Conservation (phyloP, 2,888 invertebrate genomes). For the Leucoptera coffeella region DNA sequence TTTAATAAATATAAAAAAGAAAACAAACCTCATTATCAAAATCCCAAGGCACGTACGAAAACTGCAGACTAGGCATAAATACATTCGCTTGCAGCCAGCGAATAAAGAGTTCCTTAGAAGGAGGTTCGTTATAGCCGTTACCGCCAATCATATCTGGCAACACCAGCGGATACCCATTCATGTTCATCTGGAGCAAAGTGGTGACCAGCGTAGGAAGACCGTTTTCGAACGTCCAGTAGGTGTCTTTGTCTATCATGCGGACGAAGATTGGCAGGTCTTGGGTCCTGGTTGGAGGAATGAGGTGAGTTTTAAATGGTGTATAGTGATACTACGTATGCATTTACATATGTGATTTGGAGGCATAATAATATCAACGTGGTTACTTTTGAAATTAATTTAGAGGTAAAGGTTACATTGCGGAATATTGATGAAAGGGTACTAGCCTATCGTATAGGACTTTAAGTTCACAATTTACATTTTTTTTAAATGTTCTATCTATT, state of each 20-base stretch:
- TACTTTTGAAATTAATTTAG: too few relatives aligned
- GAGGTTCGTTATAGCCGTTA: constrained; percentile 13
- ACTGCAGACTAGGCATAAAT: constrained; percentile 74
- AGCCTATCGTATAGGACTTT: too few relatives aligned
- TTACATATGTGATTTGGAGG: too few relatives aligned
- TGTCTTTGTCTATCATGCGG: constrained; percentile 71
- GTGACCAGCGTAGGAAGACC: constrained; percentile 69
- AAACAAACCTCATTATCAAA: constrained; percentile 48
- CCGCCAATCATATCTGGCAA: constrained; percentile 74
- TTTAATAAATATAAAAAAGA: too few relatives aligned
- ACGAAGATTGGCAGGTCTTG: constrained; percentile 65
- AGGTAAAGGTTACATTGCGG: too few relatives aligned
- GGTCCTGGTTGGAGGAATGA: too few relatives aligned
- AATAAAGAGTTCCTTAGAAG: constrained; percentile 59
- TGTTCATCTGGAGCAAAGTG: constrained; percentile 56
- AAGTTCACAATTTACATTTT: too few relatives aligned
- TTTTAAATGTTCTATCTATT: too few relatives aligned
- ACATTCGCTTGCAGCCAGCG: constrained; percentile 71
- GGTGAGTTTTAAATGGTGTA: too few relatives aligned
- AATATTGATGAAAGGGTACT: too few relatives aligned
- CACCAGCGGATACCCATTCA: constrained; percentile 64
- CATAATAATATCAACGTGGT: too few relatives aligned
- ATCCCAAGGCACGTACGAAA: constrained; percentile 75
- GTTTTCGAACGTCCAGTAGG: constrained; percentile 60
- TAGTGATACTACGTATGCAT: too few relatives aligned